phyloP scores from a whole-genome alignment of 1,140 invertebrate genomes.

The Bombus sibiricus region DNA sequence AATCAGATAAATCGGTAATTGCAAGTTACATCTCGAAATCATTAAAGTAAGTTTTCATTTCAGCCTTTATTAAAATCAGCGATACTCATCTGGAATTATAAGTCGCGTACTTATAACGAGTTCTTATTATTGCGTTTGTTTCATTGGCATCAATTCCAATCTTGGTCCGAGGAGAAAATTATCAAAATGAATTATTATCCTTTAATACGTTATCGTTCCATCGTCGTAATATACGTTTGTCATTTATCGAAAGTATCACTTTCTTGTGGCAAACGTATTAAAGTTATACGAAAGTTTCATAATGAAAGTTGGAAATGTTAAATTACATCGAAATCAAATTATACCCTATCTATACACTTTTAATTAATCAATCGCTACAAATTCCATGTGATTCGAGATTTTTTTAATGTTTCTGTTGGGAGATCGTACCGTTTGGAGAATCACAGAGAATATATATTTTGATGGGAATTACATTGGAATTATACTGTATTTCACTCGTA shows the following conservation, averaged over 20 bases:
- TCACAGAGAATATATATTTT: neutral
- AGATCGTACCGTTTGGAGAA: neutral
- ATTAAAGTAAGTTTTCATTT: neutral
- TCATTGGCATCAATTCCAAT: neutral
- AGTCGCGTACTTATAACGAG: neutral
- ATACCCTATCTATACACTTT: neutral
- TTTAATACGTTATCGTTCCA: neutral
- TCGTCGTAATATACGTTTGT: neutral
- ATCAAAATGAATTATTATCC: neutral
- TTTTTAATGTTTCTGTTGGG: no score
- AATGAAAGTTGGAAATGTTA: neutral
- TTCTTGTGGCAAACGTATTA: neutral
- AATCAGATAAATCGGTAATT: neutral
- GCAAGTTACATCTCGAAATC: neutral
- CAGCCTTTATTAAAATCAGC: neutral
- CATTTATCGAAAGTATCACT: neutral
- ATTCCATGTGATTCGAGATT: neutral
- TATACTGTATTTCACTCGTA: neutral
- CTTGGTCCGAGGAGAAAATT: neutral
- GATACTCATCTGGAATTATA: conserved; percentile 1
- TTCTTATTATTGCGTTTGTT: neutral
- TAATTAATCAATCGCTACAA: neutral
- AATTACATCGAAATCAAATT: neutral
- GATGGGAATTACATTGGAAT: neutral
- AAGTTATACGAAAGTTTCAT: neutral